These are phyloP conservation scores for Microplitis manilae DNA, from an alignment of 2,888 invertebrate species.

Conservation along the genomic window DNA sequence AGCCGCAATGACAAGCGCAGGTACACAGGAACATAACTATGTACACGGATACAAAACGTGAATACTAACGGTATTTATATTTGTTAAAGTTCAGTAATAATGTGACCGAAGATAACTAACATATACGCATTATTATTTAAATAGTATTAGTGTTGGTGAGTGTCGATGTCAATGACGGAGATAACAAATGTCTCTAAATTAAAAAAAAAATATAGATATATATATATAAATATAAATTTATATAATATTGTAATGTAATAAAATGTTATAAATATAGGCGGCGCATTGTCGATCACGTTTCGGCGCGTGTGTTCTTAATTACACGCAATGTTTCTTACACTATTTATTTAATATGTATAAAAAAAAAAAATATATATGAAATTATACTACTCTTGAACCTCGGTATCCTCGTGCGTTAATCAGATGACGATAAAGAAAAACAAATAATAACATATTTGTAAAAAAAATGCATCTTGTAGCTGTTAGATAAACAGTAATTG, in stretches of 20 bases:
- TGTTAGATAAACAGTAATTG: not conserved
- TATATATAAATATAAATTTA: not conserved
- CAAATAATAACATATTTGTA: not conserved
- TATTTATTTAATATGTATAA: not conserved
- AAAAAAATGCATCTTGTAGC: not conserved
- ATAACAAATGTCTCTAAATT: constrained; percentile 1
- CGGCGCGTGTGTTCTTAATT: not conserved
- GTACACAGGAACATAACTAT: constrained; percentile 57
- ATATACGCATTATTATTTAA: constrained; percentile 20
- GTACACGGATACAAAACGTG: constrained; percentile 57
- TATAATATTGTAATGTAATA: not conserved
- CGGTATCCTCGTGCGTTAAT: not conserved
- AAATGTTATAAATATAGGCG: not conserved
- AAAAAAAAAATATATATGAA: not conserved
- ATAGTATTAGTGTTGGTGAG: constrained; percentile 3
- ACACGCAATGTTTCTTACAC: not conserved
- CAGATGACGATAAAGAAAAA: not conserved
- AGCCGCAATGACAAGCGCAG: constrained; percentile 47
- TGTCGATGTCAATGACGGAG: constrained; percentile 9
- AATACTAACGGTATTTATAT: constrained; percentile 56
- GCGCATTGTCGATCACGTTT: constrained; percentile 20
- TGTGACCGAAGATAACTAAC: constrained; percentile 36
- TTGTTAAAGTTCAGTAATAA: constrained; percentile 38
- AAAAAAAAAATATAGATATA: not conserved
- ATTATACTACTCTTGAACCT: not conserved